phyloP scores from a whole-genome alignment of 2,888 invertebrate genomes.

The Pterostichus niger region DNA sequence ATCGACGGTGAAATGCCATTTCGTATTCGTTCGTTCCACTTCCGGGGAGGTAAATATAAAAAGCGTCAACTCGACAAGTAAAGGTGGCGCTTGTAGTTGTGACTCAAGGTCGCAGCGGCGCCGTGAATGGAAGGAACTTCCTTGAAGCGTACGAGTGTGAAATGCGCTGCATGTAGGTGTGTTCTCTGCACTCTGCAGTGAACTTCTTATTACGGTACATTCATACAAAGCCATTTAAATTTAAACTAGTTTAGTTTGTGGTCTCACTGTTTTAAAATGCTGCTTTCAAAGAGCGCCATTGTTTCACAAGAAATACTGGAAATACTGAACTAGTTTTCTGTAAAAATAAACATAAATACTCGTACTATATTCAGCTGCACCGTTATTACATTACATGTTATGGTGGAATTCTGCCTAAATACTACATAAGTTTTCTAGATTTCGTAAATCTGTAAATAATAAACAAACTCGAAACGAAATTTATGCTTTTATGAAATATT shows the following conservation, averaged over 20 bases:
- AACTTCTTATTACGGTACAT: not conserved
- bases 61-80: not conserved
- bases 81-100: not conserved
- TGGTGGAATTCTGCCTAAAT: no score
- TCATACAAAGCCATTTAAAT: not conserved
- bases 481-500: no score
- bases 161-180: slow-evolving; percentile 5
- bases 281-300: no score
- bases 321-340: no score
- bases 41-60: slow-evolving; percentile 18
- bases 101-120: slow-evolving; percentile 20
- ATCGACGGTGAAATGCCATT: slow-evolving; percentile 19
- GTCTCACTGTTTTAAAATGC: not conserved
- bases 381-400: no score
- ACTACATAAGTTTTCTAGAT: no score
- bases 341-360: no score
- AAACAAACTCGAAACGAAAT: no score
- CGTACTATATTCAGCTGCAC: no score
- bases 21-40: slow-evolving; percentile 12
- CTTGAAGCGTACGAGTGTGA: not conserved
- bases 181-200: not conserved
- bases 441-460: no score
- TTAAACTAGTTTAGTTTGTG: not conserved
- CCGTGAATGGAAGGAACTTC: slow-evolving; percentile 22
- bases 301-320: no score